These are phyloP conservation scores for Ibycter americanus DNA, from an alignment of 2,797 vertebrate genomes.

Conservation along the genomic window DNA sequence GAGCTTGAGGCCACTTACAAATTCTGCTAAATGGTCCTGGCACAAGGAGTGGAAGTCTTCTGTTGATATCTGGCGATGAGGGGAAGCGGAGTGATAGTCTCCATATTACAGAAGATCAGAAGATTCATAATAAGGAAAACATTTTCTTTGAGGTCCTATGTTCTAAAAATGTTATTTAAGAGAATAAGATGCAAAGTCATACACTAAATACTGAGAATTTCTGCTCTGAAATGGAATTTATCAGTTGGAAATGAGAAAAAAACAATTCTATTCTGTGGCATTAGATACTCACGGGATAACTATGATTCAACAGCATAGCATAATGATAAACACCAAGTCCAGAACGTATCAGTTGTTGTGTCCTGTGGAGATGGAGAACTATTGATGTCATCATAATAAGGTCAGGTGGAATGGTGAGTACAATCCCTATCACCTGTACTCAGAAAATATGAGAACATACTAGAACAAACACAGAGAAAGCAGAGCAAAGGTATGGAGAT, in stretches of 20 bases:
- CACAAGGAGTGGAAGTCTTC: background rate
- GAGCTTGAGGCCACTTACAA: background rate
- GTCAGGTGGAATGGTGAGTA: background rate
- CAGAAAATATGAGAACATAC: background rate
- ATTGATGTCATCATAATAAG: background rate
- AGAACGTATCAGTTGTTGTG: background rate
- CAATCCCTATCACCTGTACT: background rate
- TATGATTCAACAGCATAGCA: background rate
- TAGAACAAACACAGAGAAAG: background rate
- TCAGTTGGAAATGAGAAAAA: background rate
- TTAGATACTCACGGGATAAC: background rate
- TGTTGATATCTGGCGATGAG: fast-evolving
- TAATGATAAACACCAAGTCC: background rate
- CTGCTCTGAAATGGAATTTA: background rate
- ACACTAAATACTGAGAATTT: background rate
- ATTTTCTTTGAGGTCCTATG: background rate
- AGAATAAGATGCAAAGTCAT: background rate
- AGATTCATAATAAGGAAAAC: background rate
- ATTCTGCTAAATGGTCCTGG: background rate
- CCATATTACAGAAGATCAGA: background rate
- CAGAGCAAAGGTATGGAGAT: background rate
- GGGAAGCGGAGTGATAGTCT: background rate
- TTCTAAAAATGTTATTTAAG: background rate
- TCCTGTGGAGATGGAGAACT: background rate
- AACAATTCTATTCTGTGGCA: background rate